Evolutionary conservation across 1,140 invertebrate species (phyloP).

Genomic region (Achatina immaculata): DNA sequence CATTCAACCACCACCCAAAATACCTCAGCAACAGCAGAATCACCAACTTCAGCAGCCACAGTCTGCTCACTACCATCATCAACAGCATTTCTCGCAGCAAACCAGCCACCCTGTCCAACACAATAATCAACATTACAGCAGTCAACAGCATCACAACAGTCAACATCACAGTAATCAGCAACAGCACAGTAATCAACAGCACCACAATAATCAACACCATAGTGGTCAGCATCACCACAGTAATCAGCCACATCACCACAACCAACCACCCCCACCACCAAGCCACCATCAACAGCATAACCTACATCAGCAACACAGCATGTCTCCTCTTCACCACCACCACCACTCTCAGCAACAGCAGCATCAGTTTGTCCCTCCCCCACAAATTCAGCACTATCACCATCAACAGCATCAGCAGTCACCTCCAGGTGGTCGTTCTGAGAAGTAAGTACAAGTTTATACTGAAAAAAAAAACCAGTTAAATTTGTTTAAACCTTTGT

Average conservation of each 20-base stretch:
- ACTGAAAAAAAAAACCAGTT: too few relatives aligned
- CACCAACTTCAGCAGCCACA: background rate
- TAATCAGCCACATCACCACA: background rate
- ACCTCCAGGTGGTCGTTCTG: background rate
- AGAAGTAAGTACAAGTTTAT: conserved; percentile 16
- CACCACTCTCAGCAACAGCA: background rate
- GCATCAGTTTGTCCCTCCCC: background rate
- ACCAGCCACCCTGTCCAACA: background rate
- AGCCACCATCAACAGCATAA: background rate
- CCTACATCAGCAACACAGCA: conserved; percentile 18
- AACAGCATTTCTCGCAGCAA: background rate
- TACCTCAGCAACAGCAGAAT: conserved; percentile 20
- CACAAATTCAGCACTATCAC: background rate
- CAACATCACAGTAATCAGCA: background rate
- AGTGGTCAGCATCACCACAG: background rate
- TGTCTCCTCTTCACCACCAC: background rate
- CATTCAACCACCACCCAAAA: background rate
- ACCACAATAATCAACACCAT: background rate
- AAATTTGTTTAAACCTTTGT: too few relatives aligned
- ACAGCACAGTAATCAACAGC: background rate
- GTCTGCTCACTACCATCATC: background rate
- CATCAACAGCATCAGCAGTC: conserved; percentile 27
- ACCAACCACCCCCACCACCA: background rate
- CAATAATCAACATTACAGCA: conserved; percentile 3
- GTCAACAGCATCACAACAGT: background rate